Percentiles rank a stretch among this genome's conserved stretches.
Evolutionary conservation across 2,113 vertebrate species (phyloP).

Genomic region (Turdus rufiventris): DNA sequence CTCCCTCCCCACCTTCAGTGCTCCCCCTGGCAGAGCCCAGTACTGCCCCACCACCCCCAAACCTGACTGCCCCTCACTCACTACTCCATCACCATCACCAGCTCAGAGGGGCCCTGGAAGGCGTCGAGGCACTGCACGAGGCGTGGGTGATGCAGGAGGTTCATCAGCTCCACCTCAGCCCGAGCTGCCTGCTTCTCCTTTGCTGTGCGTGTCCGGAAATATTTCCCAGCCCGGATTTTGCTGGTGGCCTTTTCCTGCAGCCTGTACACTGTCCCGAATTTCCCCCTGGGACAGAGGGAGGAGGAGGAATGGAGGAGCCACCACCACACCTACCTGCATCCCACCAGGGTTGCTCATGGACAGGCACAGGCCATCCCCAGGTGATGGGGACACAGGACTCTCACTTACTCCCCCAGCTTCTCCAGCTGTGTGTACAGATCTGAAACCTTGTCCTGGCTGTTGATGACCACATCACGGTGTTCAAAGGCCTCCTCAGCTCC

Average conservation of each 20-base stretch:
- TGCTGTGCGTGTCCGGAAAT: constrained; percentile 66
- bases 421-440: constrained; percentile 79
- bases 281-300: constrained; percentile 67
- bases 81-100: constrained; percentile 88
- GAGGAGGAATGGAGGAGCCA: neutral
- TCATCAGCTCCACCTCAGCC: constrained; percentile 84
- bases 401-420: constrained; percentile 83
- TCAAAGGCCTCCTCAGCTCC: constrained; percentile 49
- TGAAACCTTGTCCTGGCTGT: constrained; percentile 68
- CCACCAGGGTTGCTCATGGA: rapidly evolving
- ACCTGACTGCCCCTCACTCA: constrained; percentile 44
- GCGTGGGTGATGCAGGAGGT: constrained; percentile 78
- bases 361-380: rapidly evolving
- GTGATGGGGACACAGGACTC: rapidly evolving
- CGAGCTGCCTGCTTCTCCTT: constrained; percentile 71
- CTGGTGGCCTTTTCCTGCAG: constrained; percentile 77
- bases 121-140: constrained; percentile 83
- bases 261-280: constrained; percentile 80
- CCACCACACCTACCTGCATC: neutral
- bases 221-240: constrained; percentile 80
- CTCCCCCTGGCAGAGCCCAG: neutral
- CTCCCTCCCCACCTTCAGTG: neutral
- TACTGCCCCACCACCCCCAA: neutral
- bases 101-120: constrained; percentile 69
- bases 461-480: constrained; percentile 52